A percentile compares a stretch with the other conserved stretches of the same genome.
phyloP scores from a whole-genome alignment of 2,797 vertebrate species.

The Mionectes olivaceus region DNA sequence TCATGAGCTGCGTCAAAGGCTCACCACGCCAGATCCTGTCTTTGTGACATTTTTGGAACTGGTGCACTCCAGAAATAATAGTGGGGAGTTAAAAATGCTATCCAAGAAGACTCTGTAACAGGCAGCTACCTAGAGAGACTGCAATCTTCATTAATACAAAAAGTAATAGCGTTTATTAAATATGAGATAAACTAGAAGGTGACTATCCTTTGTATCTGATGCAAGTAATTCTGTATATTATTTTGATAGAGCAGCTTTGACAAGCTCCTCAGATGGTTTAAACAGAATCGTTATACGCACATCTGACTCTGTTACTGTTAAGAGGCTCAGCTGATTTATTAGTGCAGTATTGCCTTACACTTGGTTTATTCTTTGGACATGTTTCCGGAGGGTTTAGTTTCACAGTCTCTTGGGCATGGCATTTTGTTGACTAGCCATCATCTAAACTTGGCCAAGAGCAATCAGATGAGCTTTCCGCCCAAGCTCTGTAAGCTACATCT shows the following conservation, averaged over 20 bases:
- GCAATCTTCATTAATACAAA: neutral
- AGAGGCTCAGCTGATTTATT: conserved; percentile 24
- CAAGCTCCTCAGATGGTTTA: conserved; percentile 18
- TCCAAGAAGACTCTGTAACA: neutral
- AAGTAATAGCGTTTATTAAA: neutral
- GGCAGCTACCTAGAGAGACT: neutral
- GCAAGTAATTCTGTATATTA: neutral
- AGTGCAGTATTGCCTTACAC: conserved; percentile 25
- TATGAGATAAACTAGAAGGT: neutral
- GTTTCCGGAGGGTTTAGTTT: conserved; percentile 60
- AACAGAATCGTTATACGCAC: neutral
- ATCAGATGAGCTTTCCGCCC: conserved; percentile 37
- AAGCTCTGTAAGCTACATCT: conserved; percentile 38
- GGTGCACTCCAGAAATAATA: neutral
- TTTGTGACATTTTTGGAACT: neutral
- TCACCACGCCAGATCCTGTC: neutral
- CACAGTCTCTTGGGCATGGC: conserved; percentile 27
- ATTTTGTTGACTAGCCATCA: conserved; percentile 64
- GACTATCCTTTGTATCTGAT: neutral
- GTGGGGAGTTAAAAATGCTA: neutral
- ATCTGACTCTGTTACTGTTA: conserved; percentile 38
- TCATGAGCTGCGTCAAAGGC: neutral
- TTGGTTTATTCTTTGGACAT: conserved; percentile 55
- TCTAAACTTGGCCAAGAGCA: conserved; percentile 44
- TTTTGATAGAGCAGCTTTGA: conserved; percentile 23